Evolutionary conservation across 2,113 vertebrate species (phyloP).

Genomic region (Oreochromis aureus): DNA sequence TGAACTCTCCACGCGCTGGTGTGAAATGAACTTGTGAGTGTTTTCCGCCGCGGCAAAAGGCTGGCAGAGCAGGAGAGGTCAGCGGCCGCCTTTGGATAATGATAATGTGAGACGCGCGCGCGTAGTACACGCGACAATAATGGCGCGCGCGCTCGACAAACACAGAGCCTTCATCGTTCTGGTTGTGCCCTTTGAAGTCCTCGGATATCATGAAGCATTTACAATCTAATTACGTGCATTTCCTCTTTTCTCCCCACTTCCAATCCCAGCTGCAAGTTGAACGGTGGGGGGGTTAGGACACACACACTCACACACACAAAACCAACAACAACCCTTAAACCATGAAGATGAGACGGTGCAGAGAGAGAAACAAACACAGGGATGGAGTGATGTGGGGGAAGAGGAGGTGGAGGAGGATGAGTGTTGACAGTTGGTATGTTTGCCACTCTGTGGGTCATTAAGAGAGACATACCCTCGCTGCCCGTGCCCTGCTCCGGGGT

Average conservation of each 20-base stretch:
- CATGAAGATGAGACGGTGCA: neutral
- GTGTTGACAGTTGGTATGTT: constrained; percentile 65
- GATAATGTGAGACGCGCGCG: constrained; percentile 45
- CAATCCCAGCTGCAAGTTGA: constrained; percentile 5
- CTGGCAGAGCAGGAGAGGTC: constrained; percentile 51
- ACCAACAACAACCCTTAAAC: neutral
- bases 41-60: constrained; percentile 8
- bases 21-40: constrained; percentile 41
- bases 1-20: constrained; percentile 43
- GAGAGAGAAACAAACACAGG: constrained; percentile 33
- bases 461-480: constrained; percentile 24
- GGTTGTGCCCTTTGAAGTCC: constrained; percentile 61
- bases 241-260: neutral
- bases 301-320: neutral
- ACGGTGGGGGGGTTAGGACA: neutral
- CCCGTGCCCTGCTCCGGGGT: neutral
- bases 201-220: constrained; percentile 65
- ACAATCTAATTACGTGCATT: constrained; percentile 62
- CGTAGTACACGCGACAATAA: neutral
- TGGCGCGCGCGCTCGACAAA: neutral
- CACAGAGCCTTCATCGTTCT: constrained; percentile 36
- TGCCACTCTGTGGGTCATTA: constrained; percentile 49
- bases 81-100: constrained; percentile 47
- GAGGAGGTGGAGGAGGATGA: constrained; percentile 25
- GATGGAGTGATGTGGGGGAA: neutral